Evolutionary conservation across 53 echinoderm and acorn worm genomes (phyloP), one percentile per base, ranked within the genome.

Genomic region (Apostichopus leukothele): DNA sequence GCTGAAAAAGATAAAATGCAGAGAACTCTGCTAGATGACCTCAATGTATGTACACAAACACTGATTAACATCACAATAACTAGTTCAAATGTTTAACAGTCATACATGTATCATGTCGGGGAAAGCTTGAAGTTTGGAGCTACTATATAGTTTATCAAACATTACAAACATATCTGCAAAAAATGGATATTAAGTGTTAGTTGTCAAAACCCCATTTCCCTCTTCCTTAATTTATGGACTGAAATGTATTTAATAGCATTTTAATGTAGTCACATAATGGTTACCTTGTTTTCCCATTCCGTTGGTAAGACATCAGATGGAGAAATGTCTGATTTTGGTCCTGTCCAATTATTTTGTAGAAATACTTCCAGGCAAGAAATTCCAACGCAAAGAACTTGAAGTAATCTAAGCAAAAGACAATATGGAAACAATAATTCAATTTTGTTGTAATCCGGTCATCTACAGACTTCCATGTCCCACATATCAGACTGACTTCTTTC

Each of bases 321-420:
- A 6, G 83, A 90, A 9, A 87, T 53, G 27, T 83, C 91, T 75
- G 75, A 88, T 7, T 53, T n/a, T 18, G 99, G 99, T 79, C 99
- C 99, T 26, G 99, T 99, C 96, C 96, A 99, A 76, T 99, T 99
- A 75, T 92, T 93, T 63, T 94, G 96, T 21, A 99, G 88, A 90
- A 99, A 99, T 25, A 99, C 83, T 52, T 96, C 90, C 52, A 99
- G 89, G 76, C 93, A 90, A 23, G 99, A 86, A 60, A 99, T 88
- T 14, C 96, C 99, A 61, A 94, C 87, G 66, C 93, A 93, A 68
- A 94, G 83, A 20, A 94, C 89, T 57, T 88, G 75, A 59, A 94
- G 73, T 61, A 93, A 85, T 63, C 99, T 99, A 89, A 7, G 55
- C 9, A 54, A 75, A 76, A n/a, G 25, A 68, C 39, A 74, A 78